These are phyloP conservation scores for Shargacucullia verbasci DNA, from an alignment of 2,888 invertebrate species.

Conservation along the genomic window DNA sequence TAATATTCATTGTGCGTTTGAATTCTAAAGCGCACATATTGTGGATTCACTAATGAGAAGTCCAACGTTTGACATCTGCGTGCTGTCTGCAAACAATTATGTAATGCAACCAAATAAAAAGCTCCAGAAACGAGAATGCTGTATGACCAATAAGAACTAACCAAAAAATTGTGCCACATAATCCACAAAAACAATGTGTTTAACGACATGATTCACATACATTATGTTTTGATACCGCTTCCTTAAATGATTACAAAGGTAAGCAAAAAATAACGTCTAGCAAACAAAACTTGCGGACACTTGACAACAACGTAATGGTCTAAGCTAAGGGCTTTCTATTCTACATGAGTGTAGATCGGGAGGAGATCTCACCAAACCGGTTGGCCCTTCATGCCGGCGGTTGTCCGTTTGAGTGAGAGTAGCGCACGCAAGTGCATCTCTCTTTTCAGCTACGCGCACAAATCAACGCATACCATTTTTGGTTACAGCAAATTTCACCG, in stretches of 20 bases:
- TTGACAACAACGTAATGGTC: conserved; percentile 42
- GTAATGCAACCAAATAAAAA: conserved; percentile 50
- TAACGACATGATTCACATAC: conserved; percentile 26
- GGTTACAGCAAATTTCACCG: conserved; percentile 78
- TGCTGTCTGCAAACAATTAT: conserved; percentile 34
- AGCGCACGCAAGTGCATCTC: conserved; percentile 80
- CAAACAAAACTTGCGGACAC: conserved; percentile 42
- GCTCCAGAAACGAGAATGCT: conserved; percentile 18
- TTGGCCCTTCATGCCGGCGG: conserved; percentile 85
- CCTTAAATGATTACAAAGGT: conserved; percentile 9
- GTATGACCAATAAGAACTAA: conserved; percentile 20
- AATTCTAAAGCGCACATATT: conserved; percentile 33
- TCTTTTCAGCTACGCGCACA: conserved; percentile 75
- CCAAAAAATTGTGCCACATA: conserved; percentile 26
- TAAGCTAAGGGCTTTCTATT: conserved; percentile 66
- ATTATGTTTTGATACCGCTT: conserved; percentile 19
- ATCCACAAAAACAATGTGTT: conserved; percentile 29
- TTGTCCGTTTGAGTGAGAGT: conserved; percentile 71
- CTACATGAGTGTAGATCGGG: conserved; percentile 69
- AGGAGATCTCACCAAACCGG: conserved; percentile 87
- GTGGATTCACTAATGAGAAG: conserved; percentile 34
- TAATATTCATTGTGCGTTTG: conserved; percentile 25
- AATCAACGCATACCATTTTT: conserved; percentile 79
- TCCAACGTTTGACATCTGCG: conserved; percentile 17
- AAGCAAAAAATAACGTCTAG: conserved; percentile 40